Conservation (phyloP, 2,888 invertebrate genomes). For the Orgyia antiqua region DNA sequence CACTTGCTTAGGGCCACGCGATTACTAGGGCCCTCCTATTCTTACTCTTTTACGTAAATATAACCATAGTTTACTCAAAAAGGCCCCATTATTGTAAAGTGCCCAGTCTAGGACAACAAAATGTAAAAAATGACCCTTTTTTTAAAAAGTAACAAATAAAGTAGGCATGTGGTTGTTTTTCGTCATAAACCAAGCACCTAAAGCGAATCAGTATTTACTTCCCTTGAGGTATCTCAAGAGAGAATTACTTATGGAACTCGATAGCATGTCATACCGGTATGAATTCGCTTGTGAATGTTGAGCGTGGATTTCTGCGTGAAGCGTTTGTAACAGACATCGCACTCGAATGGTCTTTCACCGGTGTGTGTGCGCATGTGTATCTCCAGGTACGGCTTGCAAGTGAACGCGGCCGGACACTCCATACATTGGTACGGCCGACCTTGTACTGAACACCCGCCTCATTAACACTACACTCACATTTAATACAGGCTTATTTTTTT, state of each 20-base stretch:
- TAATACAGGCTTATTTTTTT: not conserved
- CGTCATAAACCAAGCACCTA: constrained; percentile 18
- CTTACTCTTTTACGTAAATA: no score
- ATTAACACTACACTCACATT: constrained; percentile 16
- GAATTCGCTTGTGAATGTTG: constrained; percentile 79
- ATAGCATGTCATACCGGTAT: constrained; percentile 74
- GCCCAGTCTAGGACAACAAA: no score
- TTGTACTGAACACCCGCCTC: constrained; percentile 58
- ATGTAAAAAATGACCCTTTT: no score
- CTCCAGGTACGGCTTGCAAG: constrained; percentile 80
- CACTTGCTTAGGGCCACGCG: no score
- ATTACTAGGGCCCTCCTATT: no score
- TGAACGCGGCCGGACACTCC: constrained; percentile 79
- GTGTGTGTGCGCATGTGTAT: constrained; percentile 81
- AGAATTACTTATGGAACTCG: no score
- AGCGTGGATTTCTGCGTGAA: constrained; percentile 79
- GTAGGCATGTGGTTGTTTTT: constrained; percentile 21
- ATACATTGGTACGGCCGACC: constrained; percentile 76
- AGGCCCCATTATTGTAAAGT: no score
- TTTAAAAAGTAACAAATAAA: no score
- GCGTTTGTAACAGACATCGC: constrained; percentile 77
- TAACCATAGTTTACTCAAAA: no score
- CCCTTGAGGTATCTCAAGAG: no score
- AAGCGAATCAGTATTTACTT: no score
- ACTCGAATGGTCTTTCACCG: constrained; percentile 77